phyloP scores from a whole-genome alignment of 1,140 invertebrate species.

The Magallana ariakensis region DNA sequence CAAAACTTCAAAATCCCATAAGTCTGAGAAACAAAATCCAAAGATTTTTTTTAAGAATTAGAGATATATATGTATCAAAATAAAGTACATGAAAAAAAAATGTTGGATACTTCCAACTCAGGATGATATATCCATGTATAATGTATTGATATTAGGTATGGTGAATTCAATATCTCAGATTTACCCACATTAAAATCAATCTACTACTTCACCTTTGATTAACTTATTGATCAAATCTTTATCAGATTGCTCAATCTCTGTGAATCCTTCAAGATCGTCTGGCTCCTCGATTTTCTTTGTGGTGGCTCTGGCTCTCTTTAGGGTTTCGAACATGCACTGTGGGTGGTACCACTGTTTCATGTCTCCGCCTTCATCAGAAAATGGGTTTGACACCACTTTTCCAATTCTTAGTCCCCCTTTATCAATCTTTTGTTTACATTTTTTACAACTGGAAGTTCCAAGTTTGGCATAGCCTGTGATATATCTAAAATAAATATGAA shows the following conservation, averaged over 20 bases:
- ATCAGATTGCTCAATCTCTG: conserved; percentile 85
- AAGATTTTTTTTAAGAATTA: too few species aligned
- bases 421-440: conserved; percentile 90
- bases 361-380: conserved; percentile 86
- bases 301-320: conserved; percentile 87
- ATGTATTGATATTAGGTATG: too few species aligned
- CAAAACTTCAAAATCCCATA: too few species aligned
- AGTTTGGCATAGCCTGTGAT: conserved; percentile 89
- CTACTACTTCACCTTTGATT: conserved; percentile 76
- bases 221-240: conserved; percentile 83
- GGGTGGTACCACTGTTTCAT: conserved; percentile 94
- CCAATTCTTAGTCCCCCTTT: conserved; percentile 87
- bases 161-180: too few species aligned
- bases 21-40: too few species aligned
- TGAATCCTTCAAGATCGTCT: conserved; percentile 90
- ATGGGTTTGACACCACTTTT: conserved; percentile 88
- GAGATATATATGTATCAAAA: too few species aligned
- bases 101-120: too few species aligned
- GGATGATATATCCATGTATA: too few species aligned
- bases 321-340: conserved; percentile 89
- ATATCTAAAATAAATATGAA: conserved; percentile 54
- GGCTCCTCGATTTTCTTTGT: conserved; percentile 90
- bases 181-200: too few species aligned
- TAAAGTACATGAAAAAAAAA: too few species aligned
- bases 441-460: conserved; percentile 90